Conservation (phyloP, 2,113 vertebrate genomes). For the Tor tambroides region DNA sequence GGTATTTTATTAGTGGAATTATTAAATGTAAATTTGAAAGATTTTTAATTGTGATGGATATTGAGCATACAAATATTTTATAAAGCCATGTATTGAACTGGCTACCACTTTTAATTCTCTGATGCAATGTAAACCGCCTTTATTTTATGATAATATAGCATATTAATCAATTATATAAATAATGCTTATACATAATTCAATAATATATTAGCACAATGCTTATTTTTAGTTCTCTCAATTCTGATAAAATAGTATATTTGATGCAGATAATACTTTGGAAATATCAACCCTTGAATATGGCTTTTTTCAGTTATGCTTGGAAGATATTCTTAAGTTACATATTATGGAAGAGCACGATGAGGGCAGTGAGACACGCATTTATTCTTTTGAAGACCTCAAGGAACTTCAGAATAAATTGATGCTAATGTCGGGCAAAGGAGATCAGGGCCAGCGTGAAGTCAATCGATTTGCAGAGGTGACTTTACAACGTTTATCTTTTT, state of each 20-base stretch:
- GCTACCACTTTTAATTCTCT: too few species aligned
- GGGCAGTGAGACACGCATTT: constrained; percentile 65
- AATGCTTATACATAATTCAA: neutral
- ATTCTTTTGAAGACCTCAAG: constrained; percentile 84
- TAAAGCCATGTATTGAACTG: too few species aligned
- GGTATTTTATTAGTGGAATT: too few species aligned
- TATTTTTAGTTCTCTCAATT: too few species aligned
- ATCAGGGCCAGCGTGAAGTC: constrained; percentile 84
- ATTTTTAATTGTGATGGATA: too few species aligned
- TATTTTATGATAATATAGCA: too few species aligned
- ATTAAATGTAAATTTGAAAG: too few species aligned
- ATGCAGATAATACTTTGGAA: neutral
- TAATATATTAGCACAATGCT: too few species aligned
- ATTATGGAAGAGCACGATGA: constrained; percentile 75
- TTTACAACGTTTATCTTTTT: neutral
- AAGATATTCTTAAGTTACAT: constrained; percentile 75
- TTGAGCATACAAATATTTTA: too few species aligned
- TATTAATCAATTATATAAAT: too few species aligned
- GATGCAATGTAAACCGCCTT: too few species aligned
- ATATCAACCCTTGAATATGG: neutral
- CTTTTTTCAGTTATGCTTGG: constrained; percentile 79
- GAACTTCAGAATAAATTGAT: constrained; percentile 97
- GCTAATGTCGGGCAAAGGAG: constrained; percentile 94
- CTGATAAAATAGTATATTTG: neutral
- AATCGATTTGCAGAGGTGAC: constrained; percentile 90